Conservation (phyloP, 2,113 vertebrate genomes). For the Microcebus ravelobensis region DNA sequence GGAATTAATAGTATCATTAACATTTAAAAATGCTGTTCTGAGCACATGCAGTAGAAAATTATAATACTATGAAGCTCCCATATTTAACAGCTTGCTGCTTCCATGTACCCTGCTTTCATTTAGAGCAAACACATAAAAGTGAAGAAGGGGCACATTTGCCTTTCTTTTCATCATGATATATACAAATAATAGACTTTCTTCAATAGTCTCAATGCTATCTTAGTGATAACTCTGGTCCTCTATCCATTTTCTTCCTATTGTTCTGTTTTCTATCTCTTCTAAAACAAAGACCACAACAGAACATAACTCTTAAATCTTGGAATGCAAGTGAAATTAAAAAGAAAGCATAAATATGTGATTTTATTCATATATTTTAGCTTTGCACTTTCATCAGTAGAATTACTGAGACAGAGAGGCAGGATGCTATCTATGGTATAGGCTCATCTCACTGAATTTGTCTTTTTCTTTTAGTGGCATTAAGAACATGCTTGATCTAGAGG, state of each 20-base stretch:
- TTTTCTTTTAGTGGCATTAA: background rate
- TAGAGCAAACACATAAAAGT: background rate
- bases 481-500: background rate
- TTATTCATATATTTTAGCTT: background rate
- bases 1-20: slow-evolving; percentile 63
- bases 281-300: background rate
- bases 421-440: background rate
- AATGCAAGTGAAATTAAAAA: background rate
- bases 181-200: background rate
- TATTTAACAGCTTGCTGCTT: slow-evolving; percentile 31
- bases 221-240: background rate
- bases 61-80: background rate
- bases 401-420: background rate
- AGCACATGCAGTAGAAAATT: slow-evolving; percentile 44
- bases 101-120: background rate
- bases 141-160: background rate
- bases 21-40: slow-evolving; percentile 52
- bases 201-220: background rate
- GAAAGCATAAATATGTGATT: background rate
- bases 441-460: background rate
- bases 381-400: background rate
- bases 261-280: background rate
- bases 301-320: background rate
- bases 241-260: background rate
- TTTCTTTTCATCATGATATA: background rate